phyloP scores from a whole-genome alignment of 2,797 vertebrate genomes.

The Cossypha niveicapilla region DNA sequence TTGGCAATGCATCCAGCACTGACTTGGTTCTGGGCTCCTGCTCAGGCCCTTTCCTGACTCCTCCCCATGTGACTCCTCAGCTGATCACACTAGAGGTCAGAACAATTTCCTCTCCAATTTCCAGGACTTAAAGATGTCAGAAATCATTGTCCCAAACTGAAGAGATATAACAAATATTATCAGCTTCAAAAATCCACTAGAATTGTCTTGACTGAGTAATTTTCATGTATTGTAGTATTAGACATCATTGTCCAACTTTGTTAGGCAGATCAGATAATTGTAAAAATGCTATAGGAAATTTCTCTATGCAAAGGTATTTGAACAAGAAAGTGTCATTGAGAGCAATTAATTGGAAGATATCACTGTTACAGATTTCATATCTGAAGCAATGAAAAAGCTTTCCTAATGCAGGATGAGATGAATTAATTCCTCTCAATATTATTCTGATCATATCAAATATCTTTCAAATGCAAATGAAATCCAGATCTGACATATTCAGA shows the following conservation, averaged over 20 bases:
- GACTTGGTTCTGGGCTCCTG: background rate
- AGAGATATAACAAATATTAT: background rate
- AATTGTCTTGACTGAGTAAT: background rate
- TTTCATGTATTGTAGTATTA: background rate
- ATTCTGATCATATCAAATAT: background rate
- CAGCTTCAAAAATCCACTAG: background rate
- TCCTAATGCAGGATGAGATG: background rate
- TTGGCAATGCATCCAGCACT: background rate
- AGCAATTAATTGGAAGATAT: background rate
- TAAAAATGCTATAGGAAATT: background rate
- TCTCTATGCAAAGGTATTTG: background rate
- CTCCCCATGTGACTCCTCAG: background rate
- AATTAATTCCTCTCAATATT: background rate
- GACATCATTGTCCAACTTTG: background rate
- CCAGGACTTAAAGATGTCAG: background rate
- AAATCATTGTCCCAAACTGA: background rate
- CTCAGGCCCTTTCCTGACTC: background rate
- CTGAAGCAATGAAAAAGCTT: background rate
- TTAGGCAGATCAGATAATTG: background rate
- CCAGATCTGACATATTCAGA: background rate
- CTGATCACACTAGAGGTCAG: background rate
- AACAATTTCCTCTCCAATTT: background rate
- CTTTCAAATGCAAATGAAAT: slow-evolving; percentile 27
- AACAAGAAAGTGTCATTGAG: background rate
- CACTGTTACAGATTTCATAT: background rate